These are phyloP conservation scores for Australoheros facetus DNA, from an alignment of 2,797 vertebrate genomes.

Conservation along the genomic window DNA sequence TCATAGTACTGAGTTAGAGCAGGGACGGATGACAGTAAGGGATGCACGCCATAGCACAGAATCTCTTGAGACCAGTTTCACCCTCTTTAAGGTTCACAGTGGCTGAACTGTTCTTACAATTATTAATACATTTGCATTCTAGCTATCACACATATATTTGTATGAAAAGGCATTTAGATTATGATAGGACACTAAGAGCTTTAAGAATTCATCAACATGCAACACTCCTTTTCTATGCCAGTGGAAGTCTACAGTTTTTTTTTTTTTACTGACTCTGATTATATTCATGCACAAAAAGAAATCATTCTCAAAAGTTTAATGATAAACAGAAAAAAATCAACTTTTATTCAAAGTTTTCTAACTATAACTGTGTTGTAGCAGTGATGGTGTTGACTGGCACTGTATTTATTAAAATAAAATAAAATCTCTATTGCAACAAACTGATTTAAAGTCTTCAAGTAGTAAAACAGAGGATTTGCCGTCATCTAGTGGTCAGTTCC, in stretches of 20 bases:
- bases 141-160: not conserved
- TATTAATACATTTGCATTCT: not conserved
- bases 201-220: not conserved
- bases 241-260: not conserved
- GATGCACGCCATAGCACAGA: too few relatives aligned
- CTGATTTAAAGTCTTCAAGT: not conserved
- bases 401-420: not conserved
- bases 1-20: not conserved
- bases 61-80: too few relatives aligned
- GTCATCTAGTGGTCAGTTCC: conserved; percentile 48
- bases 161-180: not conserved
- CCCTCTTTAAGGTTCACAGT: not conserved
- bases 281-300: not conserved
- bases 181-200: too few relatives aligned
- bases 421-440: not conserved
- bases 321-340: conserved; percentile 17
- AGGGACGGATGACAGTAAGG: not conserved
- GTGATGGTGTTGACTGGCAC: not conserved
- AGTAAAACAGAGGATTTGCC: conserved; percentile 36
- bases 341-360: not conserved
- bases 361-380: not conserved
- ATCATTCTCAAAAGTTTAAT: not conserved
- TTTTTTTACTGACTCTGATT: not conserved
- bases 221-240: not conserved
- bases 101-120: not conserved